phyloP scores from a whole-genome alignment of 2,797 vertebrate species.

The Melanotaenia pygmaea region DNA sequence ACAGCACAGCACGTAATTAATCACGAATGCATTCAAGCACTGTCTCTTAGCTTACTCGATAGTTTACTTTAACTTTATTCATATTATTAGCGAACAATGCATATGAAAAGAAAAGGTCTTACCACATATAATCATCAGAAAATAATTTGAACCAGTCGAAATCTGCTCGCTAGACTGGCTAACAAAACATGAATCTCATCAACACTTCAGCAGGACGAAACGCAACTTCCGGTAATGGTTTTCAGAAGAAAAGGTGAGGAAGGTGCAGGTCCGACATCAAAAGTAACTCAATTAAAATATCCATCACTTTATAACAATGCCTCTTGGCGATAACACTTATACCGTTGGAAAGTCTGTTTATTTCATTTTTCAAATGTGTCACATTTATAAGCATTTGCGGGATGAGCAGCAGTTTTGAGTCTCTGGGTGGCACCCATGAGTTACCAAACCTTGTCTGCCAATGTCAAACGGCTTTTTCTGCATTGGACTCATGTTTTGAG shows the following conservation, averaged over 20 bases:
- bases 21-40: slow-evolving; percentile 42
- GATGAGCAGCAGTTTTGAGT: not conserved
- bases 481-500: not conserved
- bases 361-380: not conserved
- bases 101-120: slow-evolving; percentile 51
- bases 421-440: not conserved
- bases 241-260: slow-evolving; percentile 59
- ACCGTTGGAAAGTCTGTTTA: not conserved
- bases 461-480: not conserved
- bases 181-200: slow-evolving; percentile 76
- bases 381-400: not conserved
- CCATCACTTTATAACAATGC: not conserved
- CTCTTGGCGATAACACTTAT: not conserved
- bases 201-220: slow-evolving; percentile 42
- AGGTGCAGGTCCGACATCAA: too few species aligned
- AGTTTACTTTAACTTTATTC: not conserved
- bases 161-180: slow-evolving; percentile 77
- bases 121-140: slow-evolving; percentile 76
- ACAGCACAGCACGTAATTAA: slow-evolving; percentile 56
- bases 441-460: not conserved
- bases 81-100: not conserved
- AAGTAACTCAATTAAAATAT: not conserved
- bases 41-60: not conserved
- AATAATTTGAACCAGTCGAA: slow-evolving; percentile 62
- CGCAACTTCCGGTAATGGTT: slow-evolving; percentile 42